Conservation (phyloP, 2,888 invertebrate species). For the Amaurobius ferox region DNA sequence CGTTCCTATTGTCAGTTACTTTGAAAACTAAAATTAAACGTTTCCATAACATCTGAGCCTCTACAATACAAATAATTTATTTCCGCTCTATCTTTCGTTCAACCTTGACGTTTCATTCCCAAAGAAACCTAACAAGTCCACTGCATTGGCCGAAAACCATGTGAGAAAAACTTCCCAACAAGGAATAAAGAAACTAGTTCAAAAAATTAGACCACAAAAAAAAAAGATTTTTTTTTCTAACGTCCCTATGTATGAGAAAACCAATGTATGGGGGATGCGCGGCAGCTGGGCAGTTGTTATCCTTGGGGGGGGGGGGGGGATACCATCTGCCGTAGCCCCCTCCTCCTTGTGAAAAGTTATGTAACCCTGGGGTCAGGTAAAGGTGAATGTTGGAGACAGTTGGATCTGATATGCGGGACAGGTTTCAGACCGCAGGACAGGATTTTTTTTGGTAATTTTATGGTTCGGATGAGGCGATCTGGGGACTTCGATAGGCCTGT, state of each 20-base stretch:
- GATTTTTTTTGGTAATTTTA: constrained; percentile 38
- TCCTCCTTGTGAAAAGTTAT: constrained; percentile 42
- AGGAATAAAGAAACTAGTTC: not conserved
- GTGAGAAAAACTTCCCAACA: constrained; percentile 17
- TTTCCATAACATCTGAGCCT: no score
- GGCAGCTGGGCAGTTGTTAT: constrained; percentile 67
- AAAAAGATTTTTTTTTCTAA: constrained; percentile 4
- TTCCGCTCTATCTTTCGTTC: no score
- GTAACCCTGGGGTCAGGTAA: constrained; percentile 69
- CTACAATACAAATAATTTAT: no score
- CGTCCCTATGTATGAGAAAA: constrained; percentile 54
- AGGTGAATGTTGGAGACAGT: constrained; percentile 67
- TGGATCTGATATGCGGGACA: constrained; percentile 69
- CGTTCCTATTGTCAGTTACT: no score
- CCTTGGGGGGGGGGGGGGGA: constrained; percentile 32
- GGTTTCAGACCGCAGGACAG: constrained; percentile 58
- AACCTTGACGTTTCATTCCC: no score
- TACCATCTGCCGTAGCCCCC: constrained; percentile 21
- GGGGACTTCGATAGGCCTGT: constrained; percentile 9
- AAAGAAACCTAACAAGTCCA: constrained; percentile 56
- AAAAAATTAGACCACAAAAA: constrained; percentile 55
- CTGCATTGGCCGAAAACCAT: not conserved
- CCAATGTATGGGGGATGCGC: constrained; percentile 25
- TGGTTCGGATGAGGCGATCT: constrained; percentile 44
- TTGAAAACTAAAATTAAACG: no score